Percentiles rank a stretch among this genome's conserved stretches.
Evolutionary conservation across 2,797 vertebrate species (phyloP).

Genomic region (Gymnocypris eckloni): DNA sequence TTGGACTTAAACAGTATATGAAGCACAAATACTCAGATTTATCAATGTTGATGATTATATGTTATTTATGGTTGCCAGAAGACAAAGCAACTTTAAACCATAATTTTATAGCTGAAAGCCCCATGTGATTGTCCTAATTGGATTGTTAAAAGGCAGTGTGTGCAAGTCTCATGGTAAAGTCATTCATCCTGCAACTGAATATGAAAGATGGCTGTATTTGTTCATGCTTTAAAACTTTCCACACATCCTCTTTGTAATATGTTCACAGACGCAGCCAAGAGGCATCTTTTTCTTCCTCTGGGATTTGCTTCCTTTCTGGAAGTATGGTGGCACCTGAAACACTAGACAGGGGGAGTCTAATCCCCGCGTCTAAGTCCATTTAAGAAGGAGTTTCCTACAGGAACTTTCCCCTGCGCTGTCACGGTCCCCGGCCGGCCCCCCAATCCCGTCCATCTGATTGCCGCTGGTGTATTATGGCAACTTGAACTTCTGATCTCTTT

Average conservation of each 20-base stretch:
- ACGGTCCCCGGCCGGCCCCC: constrained; percentile 52
- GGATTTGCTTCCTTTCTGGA: constrained; percentile 65
- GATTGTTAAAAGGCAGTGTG: constrained; percentile 49
- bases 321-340: constrained; percentile 65
- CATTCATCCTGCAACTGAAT: constrained; percentile 62
- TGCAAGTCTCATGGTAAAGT: constrained; percentile 60
- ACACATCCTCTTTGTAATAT: constrained; percentile 63
- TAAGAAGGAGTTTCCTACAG: constrained; percentile 67
- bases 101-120: constrained; percentile 2
- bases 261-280: constrained; percentile 52
- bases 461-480: constrained; percentile 77
- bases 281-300: constrained; percentile 42
- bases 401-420: constrained; percentile 65
- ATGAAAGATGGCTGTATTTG: constrained; percentile 52
- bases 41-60: neutral
- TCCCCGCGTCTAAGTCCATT: constrained; percentile 63
- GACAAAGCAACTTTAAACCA: neutral
- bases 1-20: neutral
- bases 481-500: constrained; percentile 72
- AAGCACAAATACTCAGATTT: neutral
- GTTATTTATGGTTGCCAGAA: neutral
- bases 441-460: constrained; percentile 71
- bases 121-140: constrained; percentile 38
- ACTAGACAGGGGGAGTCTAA: constrained; percentile 59
- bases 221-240: constrained; percentile 71